Evolutionary conservation across 2,888 invertebrate species (phyloP), one percentile per base, ranked within the genome.

Genomic region (Ischnus inquisitorius): DNA sequence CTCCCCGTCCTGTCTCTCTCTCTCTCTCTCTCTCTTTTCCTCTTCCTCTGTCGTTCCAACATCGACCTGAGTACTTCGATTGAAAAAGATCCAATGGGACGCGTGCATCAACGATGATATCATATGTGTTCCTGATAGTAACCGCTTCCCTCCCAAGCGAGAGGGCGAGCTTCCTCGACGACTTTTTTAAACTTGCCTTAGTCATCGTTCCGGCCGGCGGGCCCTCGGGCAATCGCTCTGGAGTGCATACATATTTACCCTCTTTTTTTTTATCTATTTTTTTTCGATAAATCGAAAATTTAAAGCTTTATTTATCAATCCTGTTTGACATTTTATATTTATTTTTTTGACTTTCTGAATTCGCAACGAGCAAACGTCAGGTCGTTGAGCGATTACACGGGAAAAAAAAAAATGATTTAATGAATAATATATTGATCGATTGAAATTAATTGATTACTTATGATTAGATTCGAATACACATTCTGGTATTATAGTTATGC

Each of bases 51-150:
- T 19, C 62, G 19, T 65, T 65, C 65, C 41, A 77, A 12, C 41
- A 39, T 67, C 76, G 67, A 67, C 57, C 65, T 46, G 43, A 51
- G 34, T 28, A 60, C 16, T n/a, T 22, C 72, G 72, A 60, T 62
- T 74, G 60, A 46, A 34, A 34, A 19, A 51, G 16, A 69, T 51
- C 69, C 19, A 43, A 4, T 41, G 16, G 64, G 64, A 54, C 34
- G 39, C 54, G 16, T 12, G 16, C 16, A 69, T 39, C 51, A 39
- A n/a, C 16, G 34, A 39, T 34, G 54, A 54, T 69, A 69, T 54
- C 69, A 54, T 39, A 54, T 54, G 69, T 34, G 51, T 28, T 28
- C 39, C 54, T 14, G 69, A 69, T 69, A 69, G 51, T 12, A 69
- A 28, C 57, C 25, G 25, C 25, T 60, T 60, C 14, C 14, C 57